Conservation (phyloP, 1,140 invertebrate species). For the Drosophila paulistorum region DNA sequence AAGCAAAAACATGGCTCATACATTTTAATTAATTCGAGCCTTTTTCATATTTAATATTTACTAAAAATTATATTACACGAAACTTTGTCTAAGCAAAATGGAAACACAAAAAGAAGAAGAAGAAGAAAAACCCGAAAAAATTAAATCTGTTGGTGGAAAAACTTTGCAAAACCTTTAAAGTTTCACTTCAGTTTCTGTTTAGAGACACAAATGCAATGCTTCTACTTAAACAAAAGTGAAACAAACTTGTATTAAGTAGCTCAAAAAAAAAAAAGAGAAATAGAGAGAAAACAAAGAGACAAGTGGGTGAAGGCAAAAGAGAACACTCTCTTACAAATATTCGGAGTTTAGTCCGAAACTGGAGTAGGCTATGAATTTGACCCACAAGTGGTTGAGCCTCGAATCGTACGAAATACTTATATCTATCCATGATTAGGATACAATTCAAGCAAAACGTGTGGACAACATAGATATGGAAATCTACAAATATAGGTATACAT, state of each 20-base stretch:
- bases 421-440: no score
- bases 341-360: constrained; percentile 60
- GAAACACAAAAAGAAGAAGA: neutral
- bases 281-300: constrained; percentile 33
- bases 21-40: constrained; percentile 76
- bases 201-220: neutral
- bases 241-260: constrained; percentile 28
- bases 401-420: neutral
- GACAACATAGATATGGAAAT: neutral
- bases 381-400: constrained; percentile 70
- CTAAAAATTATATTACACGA: constrained; percentile 60
- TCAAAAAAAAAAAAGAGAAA: constrained; percentile 37
- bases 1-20: constrained; percentile 56
- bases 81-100: constrained; percentile 32
- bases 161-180: neutral
- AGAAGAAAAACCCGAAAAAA: neutral
- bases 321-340: constrained; percentile 11
- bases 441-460: no score
- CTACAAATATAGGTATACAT: no score
- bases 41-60: constrained; percentile 71
- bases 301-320: neutral
- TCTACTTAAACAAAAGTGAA: neutral
- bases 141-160: neutral
- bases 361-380: constrained; percentile 21
- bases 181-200: neutral